phyloP scores from a whole-genome alignment of 2,113 vertebrate genomes.

The Propithecus coquereli region DNA sequence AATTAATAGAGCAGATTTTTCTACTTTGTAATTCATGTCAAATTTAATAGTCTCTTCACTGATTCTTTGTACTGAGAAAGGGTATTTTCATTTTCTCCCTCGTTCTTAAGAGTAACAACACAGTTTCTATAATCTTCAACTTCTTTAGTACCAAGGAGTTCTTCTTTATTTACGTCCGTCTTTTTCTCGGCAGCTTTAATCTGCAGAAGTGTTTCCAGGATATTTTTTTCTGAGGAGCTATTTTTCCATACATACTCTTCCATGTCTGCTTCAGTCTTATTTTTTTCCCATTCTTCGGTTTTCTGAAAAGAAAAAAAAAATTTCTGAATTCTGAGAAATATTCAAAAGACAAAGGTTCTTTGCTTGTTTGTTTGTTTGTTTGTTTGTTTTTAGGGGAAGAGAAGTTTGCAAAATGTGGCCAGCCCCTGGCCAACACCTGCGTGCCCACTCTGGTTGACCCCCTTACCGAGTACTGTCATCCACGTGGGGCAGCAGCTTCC shows the following conservation, averaged over 20 bases:
- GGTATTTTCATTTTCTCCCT: conserved; percentile 87
- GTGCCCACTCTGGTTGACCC: fast-evolving
- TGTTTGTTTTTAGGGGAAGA: neutral
- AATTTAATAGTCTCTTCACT: conserved; percentile 88
- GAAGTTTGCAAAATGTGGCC: neutral
- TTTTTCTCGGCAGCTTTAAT: conserved; percentile 80
- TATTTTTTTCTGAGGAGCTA: conserved; percentile 89
- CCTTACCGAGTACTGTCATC: neutral
- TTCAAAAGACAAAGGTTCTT: neutral
- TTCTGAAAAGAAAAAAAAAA: conserved; percentile 86
- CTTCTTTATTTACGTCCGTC: conserved; percentile 73
- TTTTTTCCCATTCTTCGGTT: conserved; percentile 93
- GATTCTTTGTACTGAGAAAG: conserved; percentile 92
- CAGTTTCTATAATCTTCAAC: conserved; percentile 89
- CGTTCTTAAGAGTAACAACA: conserved; percentile 88
- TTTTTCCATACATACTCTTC: conserved; percentile 94
- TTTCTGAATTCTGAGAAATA: conserved; percentile 14
- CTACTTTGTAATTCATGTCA: conserved; percentile 40
- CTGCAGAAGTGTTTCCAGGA: conserved; percentile 83
- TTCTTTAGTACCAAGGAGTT: conserved; percentile 84
- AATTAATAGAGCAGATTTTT: neutral
- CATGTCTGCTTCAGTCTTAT: conserved; percentile 92
- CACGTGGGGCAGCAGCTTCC: neutral
- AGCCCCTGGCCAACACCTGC: fast-evolving
- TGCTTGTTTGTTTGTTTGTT: neutral